phyloP scores from a whole-genome alignment of 37 sponge, comb jelly and placozoan genomes.

The Aplysina aerophoba region DNA sequence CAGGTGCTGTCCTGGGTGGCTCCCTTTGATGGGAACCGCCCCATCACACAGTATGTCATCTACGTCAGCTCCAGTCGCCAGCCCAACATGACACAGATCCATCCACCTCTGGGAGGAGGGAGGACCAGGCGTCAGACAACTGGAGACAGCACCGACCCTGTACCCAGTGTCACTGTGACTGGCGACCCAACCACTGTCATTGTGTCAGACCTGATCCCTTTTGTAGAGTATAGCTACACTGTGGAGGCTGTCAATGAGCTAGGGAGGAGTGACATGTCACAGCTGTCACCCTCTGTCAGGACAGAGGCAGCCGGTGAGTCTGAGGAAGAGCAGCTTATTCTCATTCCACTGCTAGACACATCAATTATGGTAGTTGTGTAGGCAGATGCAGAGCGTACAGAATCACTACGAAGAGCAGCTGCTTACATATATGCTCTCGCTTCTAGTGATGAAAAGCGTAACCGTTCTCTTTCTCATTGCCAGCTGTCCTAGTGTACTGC shows the following conservation, averaged over 20 bases:
- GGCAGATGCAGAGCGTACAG: too few relatives aligned
- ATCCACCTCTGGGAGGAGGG: not conserved
- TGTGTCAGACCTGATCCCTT: conserved; percentile 46
- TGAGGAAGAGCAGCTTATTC: too few relatives aligned
- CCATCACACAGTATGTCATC: conserved; percentile 36
- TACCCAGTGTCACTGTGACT: not conserved
- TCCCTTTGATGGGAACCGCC: conserved; percentile 66
- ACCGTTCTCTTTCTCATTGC: too few relatives aligned
- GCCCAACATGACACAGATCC: not conserved
- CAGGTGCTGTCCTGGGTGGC: conserved; percentile 50
- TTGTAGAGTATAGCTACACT: conserved; percentile 56
- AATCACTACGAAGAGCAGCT: too few relatives aligned
- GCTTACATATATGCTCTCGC: too few relatives aligned
- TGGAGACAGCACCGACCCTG: not conserved
- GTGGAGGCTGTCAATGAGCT: conserved; percentile 58
- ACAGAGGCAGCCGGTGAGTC: conserved; percentile 60
- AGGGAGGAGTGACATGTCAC: conserved; percentile 49
- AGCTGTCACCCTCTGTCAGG: conserved; percentile 15
- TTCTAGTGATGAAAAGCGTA: too few relatives aligned
- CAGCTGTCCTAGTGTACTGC: too few relatives aligned
- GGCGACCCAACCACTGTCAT: not conserved
- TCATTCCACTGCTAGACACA: too few relatives aligned
- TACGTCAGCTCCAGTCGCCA: conserved; percentile 3
- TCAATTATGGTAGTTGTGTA: too few relatives aligned
- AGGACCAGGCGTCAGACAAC: not conserved